Conservation (phyloP, 2,888 invertebrate genomes). For the Nomada fabriciana region DNA sequence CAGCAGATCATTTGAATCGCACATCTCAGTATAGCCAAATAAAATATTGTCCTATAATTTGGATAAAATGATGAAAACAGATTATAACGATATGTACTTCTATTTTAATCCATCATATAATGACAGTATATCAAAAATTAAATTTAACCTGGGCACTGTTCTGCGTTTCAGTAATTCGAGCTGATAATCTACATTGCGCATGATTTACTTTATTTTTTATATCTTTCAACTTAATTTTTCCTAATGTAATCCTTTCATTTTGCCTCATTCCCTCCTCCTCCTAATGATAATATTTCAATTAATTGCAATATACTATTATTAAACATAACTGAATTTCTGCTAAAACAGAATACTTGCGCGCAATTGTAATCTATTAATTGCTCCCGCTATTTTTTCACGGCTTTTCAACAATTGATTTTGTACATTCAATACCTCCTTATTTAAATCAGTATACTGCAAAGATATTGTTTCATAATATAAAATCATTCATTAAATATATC, state of each 20-base stretch:
- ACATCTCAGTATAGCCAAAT: slow-evolving; percentile 65
- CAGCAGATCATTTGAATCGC: slow-evolving; percentile 72
- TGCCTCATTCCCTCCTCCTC: slow-evolving; percentile 75
- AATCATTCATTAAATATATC: slow-evolving; percentile 4
- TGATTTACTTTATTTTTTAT: slow-evolving; percentile 81
- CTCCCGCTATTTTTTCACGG: slow-evolving; percentile 73
- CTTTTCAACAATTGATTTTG: slow-evolving; percentile 74
- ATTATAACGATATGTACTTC: not conserved
- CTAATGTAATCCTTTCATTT: slow-evolving; percentile 74
- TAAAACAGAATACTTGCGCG: slow-evolving; percentile 69
- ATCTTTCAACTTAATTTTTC: slow-evolving; percentile 76
- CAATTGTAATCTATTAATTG: slow-evolving; percentile 74
- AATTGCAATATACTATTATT: not conserved
- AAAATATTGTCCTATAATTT: slow-evolving; percentile 65
- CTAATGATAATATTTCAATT: slow-evolving; percentile 54
- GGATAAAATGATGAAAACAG: slow-evolving; percentile 14
- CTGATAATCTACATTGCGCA: slow-evolving; percentile 70
- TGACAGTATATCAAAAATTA: not conserved
- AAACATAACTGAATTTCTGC: slow-evolving; percentile 5
- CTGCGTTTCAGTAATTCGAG: slow-evolving; percentile 63
- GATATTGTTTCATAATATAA: slow-evolving; percentile 4
- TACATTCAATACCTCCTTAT: slow-evolving; percentile 71
- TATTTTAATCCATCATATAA: slow-evolving; percentile 3
- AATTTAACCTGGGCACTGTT: slow-evolving; percentile 66
- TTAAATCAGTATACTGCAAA: slow-evolving; percentile 76